Conservation (phyloP, 2,113 vertebrate species). For the Circaetus gallicus region DNA sequence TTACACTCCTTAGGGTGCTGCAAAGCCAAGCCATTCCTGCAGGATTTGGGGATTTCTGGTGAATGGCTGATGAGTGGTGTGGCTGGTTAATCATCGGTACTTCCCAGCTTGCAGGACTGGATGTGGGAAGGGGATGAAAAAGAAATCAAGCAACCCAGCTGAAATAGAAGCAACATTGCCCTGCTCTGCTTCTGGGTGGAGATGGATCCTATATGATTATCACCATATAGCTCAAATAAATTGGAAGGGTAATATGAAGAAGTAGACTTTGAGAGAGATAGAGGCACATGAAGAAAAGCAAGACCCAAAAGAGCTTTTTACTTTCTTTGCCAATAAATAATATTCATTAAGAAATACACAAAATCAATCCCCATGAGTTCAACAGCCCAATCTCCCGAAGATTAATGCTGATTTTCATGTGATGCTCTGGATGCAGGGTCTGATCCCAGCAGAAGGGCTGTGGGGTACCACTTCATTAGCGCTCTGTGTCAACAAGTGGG, state of each 20-base stretch:
- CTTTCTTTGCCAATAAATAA: not conserved
- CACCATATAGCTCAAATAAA: not conserved
- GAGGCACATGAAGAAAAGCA: not conserved
- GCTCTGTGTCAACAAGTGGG: not conserved
- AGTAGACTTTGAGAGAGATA: not conserved
- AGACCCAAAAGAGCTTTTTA: not conserved
- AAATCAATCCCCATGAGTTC: not conserved
- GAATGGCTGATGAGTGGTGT: not conserved
- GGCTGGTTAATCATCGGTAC: not conserved
- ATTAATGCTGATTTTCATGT: accelerated
- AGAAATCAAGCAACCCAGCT: not conserved
- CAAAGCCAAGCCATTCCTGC: not conserved
- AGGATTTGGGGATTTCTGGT: not conserved
- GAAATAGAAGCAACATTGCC: not conserved
- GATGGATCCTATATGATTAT: not conserved
- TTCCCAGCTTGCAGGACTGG: not conserved
- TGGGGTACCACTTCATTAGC: not conserved
- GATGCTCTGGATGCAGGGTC: not conserved
- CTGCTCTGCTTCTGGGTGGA: not conserved
- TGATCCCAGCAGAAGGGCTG: not conserved
- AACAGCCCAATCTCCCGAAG: not conserved
- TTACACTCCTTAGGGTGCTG: not conserved
- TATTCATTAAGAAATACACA: not conserved
- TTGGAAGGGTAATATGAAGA: not conserved
- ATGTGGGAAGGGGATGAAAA: not conserved